Base-by-base conservation (phyloP, 2,113 vertebrate genomes). In the Solea senegalensis region DNA sequence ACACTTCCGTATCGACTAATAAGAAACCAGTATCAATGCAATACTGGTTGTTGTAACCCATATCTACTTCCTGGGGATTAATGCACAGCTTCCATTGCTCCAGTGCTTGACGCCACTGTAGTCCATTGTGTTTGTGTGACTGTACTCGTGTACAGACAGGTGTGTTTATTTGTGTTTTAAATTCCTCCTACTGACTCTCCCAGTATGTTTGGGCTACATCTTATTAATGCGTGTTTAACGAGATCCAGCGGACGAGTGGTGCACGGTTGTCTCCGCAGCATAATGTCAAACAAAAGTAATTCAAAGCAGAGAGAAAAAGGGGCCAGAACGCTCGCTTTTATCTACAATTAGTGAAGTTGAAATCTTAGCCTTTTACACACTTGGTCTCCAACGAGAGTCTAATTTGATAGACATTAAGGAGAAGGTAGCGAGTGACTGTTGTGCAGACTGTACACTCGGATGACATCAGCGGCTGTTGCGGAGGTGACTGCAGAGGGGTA, bases 401-500 rank as follows among this genome's bases (percentile, higher is more conserved):
- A 80, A 85, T 80, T 76, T 82, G 65, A 77, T 59, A 53, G 66
- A 67, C 54, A 49, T 80, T 79, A 69, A 49, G 71, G 69, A 85
- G 86, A 72, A 68, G 53, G 79, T 81, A 82, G 75, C 16, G 44
- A 78, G 44, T 0, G 52, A 69, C 69, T 55, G 72, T 77, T 82
- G 67, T 69, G 55, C 60, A 80, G 69, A 86, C 77, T 52, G 78
- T 86, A 88, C 90, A 84, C 65, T 80, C 68, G 86, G 79, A 88
- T 89, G 84, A 88, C 83, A 90, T 90, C 88, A 91, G 85, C 73
- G 75, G 82, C 84, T 84, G 85, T 76, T 82, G 74, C 26, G 12
- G 83, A 79, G 74, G 80, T 70, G 81, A 85, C 79, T 74, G 77
- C 65, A 52, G 70, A 67, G 46, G 82, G 76, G 92, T 91, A 92